Evolutionary conservation across 1,140 invertebrate genomes (phyloP), one percentile per base, ranked within the genome.

Genomic region (Pantala flavescens): DNA sequence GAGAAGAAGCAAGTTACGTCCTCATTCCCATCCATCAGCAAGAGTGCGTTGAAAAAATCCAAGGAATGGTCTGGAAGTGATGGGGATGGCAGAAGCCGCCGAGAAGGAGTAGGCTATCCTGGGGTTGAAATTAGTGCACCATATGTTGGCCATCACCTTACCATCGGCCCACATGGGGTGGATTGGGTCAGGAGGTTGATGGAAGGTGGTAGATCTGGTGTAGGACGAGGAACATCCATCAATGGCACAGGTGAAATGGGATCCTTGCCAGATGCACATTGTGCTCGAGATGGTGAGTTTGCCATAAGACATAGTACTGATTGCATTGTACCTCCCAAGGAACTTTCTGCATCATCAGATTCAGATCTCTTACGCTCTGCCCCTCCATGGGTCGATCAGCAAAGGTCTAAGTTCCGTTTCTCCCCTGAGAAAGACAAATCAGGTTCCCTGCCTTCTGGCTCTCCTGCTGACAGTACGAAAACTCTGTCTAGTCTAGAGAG

Each of bases 281-380:
- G 83, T 85, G 77, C 84, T 84, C 11, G 83, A 85, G 76, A 84
- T 85, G 76, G 82, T 80, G 19, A 80, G 80, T 11, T 77, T 79
- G 82, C 85, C 55, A 81, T 89, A 24, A 88, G 89, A 80, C 84
- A 86, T 76, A 90, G 89, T 75, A 89, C 87, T 72, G 89, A 90
- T 80, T 90, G 89, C 77, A 89, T 90, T 78, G 85, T 86, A 49
- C 82, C 73, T n/a, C 73, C 84, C 0, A 89, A 89, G 79, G 87
- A 88, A 76, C 81, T 83, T 23, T 84, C 85, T 0, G 86, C 86
- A 0, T 87, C 87, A 73, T 88, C 86, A 7, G 87, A 88, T 74
- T 87, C 86, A 23, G 87, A 88, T 78, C 82, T 88, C 36, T 79
- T 87, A 63, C 81, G 85, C 49, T 84, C 84, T 0, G 83, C 83